Conservation (phyloP, 2,113 vertebrate species). For the Typhlomys cinereus region DNA sequence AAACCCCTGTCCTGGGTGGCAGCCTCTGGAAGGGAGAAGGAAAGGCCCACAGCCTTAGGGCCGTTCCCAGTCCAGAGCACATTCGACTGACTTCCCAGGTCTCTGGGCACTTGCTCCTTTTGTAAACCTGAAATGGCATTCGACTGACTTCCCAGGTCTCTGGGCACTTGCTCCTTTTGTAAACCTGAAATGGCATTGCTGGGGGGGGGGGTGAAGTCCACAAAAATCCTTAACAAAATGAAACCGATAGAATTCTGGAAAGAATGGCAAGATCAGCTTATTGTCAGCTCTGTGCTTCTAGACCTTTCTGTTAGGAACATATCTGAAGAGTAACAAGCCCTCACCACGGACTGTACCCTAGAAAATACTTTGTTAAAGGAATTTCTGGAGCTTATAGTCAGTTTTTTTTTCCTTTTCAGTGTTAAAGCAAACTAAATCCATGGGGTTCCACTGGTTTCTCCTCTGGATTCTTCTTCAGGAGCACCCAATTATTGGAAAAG, state of each 20-base stretch:
- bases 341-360: neutral
- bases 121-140: slow-evolving; percentile 35
- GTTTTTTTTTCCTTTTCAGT: neutral
- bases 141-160: neutral
- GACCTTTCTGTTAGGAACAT: neutral
- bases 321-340: neutral
- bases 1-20: neutral
- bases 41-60: neutral
- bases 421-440: slow-evolving; percentile 9
- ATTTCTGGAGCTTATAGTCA: neutral
- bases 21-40: neutral
- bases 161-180: neutral
- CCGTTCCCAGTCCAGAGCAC: slow-evolving; percentile 22
- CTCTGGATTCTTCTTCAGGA: neutral
- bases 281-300: neutral
- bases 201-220: slow-evolving; percentile 13
- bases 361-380: slow-evolving; percentile 1
- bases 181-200: slow-evolving; percentile 10
- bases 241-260: neutral
- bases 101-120: neutral
- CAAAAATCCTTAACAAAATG: neutral
- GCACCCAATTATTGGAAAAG: neutral
- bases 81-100: neutral
- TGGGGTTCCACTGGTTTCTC: neutral
- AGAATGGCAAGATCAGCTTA: neutral